phyloP scores from a whole-genome alignment of 2,113 vertebrate species.

The Labeo rohita region DNA sequence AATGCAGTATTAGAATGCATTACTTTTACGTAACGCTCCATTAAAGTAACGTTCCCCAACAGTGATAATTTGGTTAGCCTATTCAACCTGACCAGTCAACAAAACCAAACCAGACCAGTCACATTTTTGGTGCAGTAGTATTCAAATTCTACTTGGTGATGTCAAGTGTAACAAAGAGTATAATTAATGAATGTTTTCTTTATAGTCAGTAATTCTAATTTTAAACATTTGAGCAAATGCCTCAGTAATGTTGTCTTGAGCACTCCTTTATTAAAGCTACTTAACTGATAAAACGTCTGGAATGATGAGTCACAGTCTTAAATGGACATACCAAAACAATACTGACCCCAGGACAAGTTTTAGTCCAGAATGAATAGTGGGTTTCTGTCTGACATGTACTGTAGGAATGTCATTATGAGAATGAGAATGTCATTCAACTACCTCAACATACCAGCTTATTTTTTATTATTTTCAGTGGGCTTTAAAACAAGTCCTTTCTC shows the following conservation, averaged over 20 bases:
- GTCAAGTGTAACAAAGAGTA: background rate
- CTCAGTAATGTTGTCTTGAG: background rate
- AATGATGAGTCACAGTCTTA: background rate
- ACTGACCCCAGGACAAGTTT: background rate
- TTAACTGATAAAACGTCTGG: background rate
- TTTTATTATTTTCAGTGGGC: background rate
- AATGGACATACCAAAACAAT: background rate
- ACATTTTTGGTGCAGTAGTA: background rate
- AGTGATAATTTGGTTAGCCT: too few relatives aligned
- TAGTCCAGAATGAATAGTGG: background rate
- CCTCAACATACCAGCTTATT: background rate
- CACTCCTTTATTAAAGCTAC: background rate
- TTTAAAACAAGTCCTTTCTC: background rate
- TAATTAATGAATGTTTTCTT: background rate
- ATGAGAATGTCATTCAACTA: background rate
- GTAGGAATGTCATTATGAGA: too few relatives aligned
- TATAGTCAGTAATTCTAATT: background rate
- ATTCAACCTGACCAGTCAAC: background rate
- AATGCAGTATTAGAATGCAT: too few relatives aligned
- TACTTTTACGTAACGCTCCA: too few relatives aligned
- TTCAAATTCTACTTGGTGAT: background rate
- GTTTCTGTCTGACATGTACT: slow-evolving; percentile 1
- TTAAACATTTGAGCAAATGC: background rate
- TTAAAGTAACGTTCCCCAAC: too few relatives aligned
- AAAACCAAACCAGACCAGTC: background rate